Evolutionary conservation across 2,888 invertebrate species (phyloP).

Genomic region (Troglohyphantes excavatus): DNA sequence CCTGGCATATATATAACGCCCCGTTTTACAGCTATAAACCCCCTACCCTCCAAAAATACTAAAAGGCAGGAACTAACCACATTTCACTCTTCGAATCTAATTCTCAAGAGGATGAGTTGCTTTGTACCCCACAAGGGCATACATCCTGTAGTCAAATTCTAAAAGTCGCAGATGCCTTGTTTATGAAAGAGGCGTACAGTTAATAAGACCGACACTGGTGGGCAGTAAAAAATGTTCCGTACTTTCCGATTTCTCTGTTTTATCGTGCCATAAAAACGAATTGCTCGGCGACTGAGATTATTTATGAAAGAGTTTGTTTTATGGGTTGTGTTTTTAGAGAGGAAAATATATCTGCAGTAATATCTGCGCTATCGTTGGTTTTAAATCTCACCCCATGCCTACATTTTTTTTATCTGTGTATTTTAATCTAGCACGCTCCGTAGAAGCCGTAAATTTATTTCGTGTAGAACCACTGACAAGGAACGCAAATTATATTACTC

Average conservation of each 20-base stretch:
- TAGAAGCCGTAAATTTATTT: constrained; percentile 65
- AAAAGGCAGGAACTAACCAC: constrained; percentile 55
- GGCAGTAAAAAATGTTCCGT: constrained; percentile 69
- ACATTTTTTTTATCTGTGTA: constrained; percentile 34
- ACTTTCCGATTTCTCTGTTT: constrained; percentile 73
- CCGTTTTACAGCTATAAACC: constrained; percentile 26
- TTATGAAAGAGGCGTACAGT: constrained; percentile 61
- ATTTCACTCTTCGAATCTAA: constrained; percentile 54
- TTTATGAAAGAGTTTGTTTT: constrained; percentile 75
- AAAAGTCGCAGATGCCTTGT: constrained; percentile 66
- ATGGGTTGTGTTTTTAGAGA: constrained; percentile 71
- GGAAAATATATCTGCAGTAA: constrained; percentile 68
- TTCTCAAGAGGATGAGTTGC: constrained; percentile 42
- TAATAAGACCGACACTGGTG: constrained; percentile 69
- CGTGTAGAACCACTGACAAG: constrained; percentile 32
- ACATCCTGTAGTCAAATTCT: constrained; percentile 69
- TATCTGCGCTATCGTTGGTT: constrained; percentile 53
- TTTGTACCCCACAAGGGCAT: constrained; percentile 43
- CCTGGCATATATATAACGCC: no score
- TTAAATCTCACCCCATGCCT: constrained; percentile 60
- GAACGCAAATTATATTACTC: constrained; percentile 13
- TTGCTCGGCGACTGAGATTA: constrained; percentile 73
- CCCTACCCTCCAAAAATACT: background rate
- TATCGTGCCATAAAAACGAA: constrained; percentile 76
- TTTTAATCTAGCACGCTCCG: constrained; percentile 56